Evolutionary conservation across 2,888 invertebrate genomes (phyloP).

Genomic region (Dorcus parallelipipedus): DNA sequence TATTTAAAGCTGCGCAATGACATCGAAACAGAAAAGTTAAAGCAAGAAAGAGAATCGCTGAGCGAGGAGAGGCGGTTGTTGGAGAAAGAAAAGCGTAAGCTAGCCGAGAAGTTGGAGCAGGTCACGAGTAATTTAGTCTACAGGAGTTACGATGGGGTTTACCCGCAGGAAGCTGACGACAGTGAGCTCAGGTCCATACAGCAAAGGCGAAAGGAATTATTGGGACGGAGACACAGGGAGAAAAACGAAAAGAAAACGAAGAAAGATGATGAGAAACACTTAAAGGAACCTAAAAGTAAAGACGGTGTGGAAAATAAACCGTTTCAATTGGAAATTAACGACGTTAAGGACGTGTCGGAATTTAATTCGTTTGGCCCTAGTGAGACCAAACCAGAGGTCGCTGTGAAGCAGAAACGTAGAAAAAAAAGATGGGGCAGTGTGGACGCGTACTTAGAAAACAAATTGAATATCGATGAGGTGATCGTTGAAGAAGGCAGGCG

Average conservation of each 20-base stretch:
- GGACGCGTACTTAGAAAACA: background rate
- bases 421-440: background rate
- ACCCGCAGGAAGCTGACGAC: background rate
- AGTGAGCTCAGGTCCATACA: background rate
- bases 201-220: background rate
- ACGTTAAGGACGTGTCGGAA: background rate
- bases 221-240: background rate
- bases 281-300: background rate
- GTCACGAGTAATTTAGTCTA: too few relatives aligned
- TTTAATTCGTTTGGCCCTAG: too few relatives aligned
- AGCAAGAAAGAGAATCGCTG: conserved; percentile 23
- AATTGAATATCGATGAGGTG: background rate
- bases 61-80: conserved; percentile 27
- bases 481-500: too few relatives aligned
- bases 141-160: too few relatives aligned
- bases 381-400: too few relatives aligned
- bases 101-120: conserved; percentile 24
- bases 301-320: background rate
- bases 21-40: conserved; percentile 21
- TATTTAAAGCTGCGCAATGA: conserved; percentile 19
- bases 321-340: background rate
- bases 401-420: background rate
- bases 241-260: background rate
- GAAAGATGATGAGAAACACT: background rate
- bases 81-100: conserved; percentile 22